These are phyloP conservation scores for Hippocampus barbouri DNA, from an alignment of 2,113 vertebrate species.

Conservation along the genomic window DNA sequence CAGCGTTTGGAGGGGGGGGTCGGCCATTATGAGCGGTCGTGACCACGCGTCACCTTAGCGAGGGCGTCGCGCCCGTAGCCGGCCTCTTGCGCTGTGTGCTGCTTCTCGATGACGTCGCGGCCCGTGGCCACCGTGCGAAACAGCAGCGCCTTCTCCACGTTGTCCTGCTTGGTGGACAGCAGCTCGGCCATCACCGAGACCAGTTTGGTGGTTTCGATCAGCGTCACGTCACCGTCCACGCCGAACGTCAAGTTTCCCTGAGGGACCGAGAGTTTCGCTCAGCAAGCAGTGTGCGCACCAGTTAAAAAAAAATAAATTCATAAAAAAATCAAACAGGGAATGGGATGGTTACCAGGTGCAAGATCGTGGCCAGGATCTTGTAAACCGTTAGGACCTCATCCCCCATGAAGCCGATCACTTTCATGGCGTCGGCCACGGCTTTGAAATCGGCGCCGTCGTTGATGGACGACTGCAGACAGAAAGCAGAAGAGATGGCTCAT, in stretches of 20 bases:
- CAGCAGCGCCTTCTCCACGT: conserved; percentile 89
- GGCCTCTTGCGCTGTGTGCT: conserved; percentile 91
- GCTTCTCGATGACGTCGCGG: conserved; percentile 92
- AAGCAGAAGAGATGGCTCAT: neutral
- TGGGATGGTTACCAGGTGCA: conserved; percentile 84
- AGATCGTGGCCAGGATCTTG: conserved; percentile 90
- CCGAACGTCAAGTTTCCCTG: conserved; percentile 91
- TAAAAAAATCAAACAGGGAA: neutral
- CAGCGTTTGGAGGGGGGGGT: neutral
- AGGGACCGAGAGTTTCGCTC: neutral
- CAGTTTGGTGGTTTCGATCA: conserved; percentile 84
- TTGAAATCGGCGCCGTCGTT: conserved; percentile 89
- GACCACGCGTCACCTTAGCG: conserved; percentile 78
- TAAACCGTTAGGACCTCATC: conserved; percentile 94
- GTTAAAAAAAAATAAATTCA: neutral
- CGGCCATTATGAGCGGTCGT: neutral
- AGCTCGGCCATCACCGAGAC: conserved; percentile 81
- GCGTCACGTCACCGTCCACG: conserved; percentile 83
- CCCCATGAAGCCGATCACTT: conserved; percentile 91
- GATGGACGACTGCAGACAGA: conserved; percentile 78
- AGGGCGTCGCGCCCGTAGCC: conserved; percentile 91
- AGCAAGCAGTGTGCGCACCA: neutral
- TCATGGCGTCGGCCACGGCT: conserved; percentile 94
- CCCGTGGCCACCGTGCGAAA: conserved; percentile 93
- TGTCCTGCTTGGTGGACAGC: conserved; percentile 83